These are phyloP conservation scores for Peromyscus nudipes DNA, from an alignment of 2,797 vertebrate genomes.

Conservation along the genomic window DNA sequence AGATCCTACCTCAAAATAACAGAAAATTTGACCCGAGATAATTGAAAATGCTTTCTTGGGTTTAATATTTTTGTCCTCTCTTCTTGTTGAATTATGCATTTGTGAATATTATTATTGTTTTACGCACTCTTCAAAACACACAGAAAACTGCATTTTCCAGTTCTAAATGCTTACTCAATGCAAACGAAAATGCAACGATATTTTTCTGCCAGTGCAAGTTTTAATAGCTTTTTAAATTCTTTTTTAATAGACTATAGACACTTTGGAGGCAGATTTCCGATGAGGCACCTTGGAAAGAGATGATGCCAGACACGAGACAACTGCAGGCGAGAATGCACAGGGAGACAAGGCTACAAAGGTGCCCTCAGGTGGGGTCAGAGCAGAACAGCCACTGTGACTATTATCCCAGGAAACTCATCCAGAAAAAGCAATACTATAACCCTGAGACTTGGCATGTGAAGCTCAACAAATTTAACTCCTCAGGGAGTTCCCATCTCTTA, in stretches of 20 bases:
- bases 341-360: neutral
- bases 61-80: neutral
- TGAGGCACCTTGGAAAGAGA: neutral
- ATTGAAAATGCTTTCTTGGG: neutral
- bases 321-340: neutral
- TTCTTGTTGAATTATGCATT: neutral
- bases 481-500: neutral
- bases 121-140: conserved; percentile 29
- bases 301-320: neutral
- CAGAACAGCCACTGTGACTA: neutral
- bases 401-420: neutral
- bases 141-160: neutral
- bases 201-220: neutral
- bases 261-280: neutral
- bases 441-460: too few relatives aligned
- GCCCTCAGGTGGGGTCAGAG: neutral
- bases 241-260: neutral
- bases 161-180: neutral
- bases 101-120: conserved; percentile 44
- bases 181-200: neutral
- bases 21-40: neutral
- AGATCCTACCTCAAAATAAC: neutral
- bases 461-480: neutral
- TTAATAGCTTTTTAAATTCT: neutral
- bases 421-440: neutral